These are phyloP conservation scores for Saturnia pavonia DNA, from an alignment of 2,888 invertebrate species.

Conservation along the genomic window DNA sequence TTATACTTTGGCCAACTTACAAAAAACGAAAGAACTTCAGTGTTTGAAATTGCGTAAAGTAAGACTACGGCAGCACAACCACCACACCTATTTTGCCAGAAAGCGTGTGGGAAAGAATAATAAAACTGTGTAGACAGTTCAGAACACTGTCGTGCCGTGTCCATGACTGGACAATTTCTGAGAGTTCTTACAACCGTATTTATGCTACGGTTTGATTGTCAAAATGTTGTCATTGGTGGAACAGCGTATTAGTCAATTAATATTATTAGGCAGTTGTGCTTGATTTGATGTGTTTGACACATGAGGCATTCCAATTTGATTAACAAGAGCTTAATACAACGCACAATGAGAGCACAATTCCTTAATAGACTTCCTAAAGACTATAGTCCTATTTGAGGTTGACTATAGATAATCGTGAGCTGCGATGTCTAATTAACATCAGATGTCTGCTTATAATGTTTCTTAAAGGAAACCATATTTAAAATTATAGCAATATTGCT, in stretches of 20 bases:
- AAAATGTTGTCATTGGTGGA: too few relatives aligned
- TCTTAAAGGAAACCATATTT: background rate
- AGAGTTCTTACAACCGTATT: too few relatives aligned
- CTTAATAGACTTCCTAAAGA: background rate
- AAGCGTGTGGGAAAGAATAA: too few relatives aligned
- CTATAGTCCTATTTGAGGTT: background rate
- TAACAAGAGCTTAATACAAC: background rate
- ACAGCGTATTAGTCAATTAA: too few relatives aligned
- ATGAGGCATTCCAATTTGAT: background rate
- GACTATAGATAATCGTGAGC: background rate
- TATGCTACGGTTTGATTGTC: too few relatives aligned
- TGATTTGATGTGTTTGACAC: background rate
- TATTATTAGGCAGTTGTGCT: too few relatives aligned
- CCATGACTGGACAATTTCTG: too few relatives aligned
- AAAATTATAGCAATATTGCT: background rate
- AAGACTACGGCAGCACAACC: background rate
- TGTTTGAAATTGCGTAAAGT: background rate
- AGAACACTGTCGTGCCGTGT: too few relatives aligned
- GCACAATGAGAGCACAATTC: too few relatives aligned
- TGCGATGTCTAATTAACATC: background rate
- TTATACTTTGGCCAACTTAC: background rate
- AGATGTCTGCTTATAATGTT: background rate
- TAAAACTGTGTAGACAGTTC: too few relatives aligned
- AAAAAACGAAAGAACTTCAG: background rate
- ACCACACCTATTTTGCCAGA: background rate